Percentiles rank a stretch among this genome's conserved stretches.
Conservation (phyloP, 1,140 invertebrate species). For the Antheraea mylitta region DNA sequence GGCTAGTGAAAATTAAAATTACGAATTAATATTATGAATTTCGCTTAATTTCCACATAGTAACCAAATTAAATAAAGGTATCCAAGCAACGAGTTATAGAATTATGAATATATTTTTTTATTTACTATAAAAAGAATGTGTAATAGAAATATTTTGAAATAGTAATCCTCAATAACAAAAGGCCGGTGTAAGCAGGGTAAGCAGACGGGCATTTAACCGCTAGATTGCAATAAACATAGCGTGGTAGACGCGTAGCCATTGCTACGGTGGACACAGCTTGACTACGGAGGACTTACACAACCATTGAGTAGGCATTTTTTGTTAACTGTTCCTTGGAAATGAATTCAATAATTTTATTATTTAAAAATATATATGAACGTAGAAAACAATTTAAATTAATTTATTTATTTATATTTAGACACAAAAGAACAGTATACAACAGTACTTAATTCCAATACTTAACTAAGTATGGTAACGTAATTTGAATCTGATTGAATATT, state of each 20-base stretch:
- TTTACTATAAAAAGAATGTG: neutral
- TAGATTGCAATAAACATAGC: constrained; percentile 77
- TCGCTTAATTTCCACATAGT: too few species aligned
- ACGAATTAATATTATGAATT: too few species aligned
- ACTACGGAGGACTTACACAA: constrained; percentile 39
- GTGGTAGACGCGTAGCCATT: constrained; percentile 64
- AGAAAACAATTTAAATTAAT: too few species aligned
- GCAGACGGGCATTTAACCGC: constrained; percentile 68
- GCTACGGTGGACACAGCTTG: constrained; percentile 67
- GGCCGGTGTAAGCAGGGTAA: constrained; percentile 58
- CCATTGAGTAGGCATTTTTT: constrained; percentile 30
- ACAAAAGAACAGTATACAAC: too few species aligned
- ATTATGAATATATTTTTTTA: too few species aligned
- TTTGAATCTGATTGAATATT: too few species aligned
- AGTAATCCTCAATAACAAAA: constrained; percentile 58
- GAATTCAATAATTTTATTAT: neutral
- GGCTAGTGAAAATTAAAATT: too few species aligned
- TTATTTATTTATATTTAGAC: too few species aligned
- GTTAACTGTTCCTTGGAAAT: neutral
- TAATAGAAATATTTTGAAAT: constrained; percentile 37
- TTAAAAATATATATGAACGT: neutral
- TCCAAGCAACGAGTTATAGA: too few species aligned
- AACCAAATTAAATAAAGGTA: too few species aligned
- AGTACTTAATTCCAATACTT: too few species aligned
- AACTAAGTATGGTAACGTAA: too few species aligned